Evolutionary conservation across 2,113 vertebrate species (phyloP).

Genomic region (Melanostigma gelatinosum): DNA sequence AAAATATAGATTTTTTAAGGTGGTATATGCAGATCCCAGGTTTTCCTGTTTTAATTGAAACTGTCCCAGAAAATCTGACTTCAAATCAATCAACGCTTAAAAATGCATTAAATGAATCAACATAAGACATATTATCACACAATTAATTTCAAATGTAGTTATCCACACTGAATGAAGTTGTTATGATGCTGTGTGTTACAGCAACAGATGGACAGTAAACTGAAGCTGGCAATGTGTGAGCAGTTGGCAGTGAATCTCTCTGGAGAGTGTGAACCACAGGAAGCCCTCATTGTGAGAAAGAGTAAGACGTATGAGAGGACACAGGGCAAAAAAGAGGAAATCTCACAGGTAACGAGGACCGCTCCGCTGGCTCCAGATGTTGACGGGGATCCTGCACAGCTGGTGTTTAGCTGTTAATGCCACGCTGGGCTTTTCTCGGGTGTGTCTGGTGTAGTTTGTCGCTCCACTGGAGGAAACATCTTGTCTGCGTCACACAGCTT

Average conservation of each 20-base stretch:
- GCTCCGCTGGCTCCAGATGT: conserved; percentile 59
- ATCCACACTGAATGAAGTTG: neutral
- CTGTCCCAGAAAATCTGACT: neutral
- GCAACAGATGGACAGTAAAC: conserved; percentile 35
- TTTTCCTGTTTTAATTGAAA: neutral
- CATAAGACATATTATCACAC: neutral
- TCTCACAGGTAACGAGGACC: conserved; percentile 32
- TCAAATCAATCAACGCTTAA: neutral
- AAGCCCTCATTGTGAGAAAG: conserved; percentile 1
- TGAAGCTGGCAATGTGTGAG: conserved; percentile 24
- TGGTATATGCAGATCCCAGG: neutral
- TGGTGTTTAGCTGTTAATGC: conserved; percentile 48
- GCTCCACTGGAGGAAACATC: conserved; percentile 9
- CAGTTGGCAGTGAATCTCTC: conserved; percentile 39
- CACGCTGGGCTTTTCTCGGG: conserved; percentile 5
- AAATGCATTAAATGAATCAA: conserved; percentile 12
- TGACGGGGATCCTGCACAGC: conserved; percentile 48
- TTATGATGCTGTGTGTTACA: neutral
- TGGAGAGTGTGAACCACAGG: conserved; percentile 29
- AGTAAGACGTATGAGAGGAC: conserved; percentile 49
- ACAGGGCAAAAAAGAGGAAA: conserved; percentile 19
- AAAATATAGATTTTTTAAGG: neutral
- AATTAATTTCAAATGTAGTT: conserved; percentile 31
- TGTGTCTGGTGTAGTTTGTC: neutral
- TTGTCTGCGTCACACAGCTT: neutral